Evolutionary conservation across 2,113 vertebrate species (phyloP).

Genomic region (Patagioenas fasciata): DNA sequence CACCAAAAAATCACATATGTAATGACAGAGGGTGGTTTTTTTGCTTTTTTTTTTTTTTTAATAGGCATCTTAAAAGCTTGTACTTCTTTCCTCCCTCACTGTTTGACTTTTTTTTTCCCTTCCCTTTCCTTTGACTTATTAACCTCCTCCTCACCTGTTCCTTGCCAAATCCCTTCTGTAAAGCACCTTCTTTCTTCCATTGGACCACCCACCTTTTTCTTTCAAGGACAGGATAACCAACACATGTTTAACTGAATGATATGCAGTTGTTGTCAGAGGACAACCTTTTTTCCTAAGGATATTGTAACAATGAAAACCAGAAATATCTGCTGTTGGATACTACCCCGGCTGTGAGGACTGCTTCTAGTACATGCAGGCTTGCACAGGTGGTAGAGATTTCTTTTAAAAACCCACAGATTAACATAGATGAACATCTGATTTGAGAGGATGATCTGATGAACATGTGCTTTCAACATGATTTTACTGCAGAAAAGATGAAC

Average conservation of each 20-base stretch:
- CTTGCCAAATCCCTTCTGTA: not conserved
- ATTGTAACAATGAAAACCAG: not conserved
- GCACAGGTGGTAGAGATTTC: not conserved
- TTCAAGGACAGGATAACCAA: not conserved
- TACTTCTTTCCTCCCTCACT: not conserved
- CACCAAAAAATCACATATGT: not conserved
- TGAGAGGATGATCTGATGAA: not conserved
- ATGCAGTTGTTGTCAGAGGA: not conserved
- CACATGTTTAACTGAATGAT: not conserved
- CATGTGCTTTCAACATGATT: not conserved
- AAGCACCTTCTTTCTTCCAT: not conserved
- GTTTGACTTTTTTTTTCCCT: not conserved
- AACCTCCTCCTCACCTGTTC: not conserved
- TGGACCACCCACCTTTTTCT: not conserved
- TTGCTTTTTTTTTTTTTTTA: not conserved
- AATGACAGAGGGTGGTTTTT: fast-evolving
- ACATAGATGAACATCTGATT: not conserved
- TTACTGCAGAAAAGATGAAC: not conserved
- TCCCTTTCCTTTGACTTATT: not conserved
- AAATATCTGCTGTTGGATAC: not conserved
- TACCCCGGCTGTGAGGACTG: not conserved
- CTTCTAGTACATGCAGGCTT: not conserved
- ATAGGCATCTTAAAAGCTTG: not conserved
- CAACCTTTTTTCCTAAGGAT: not conserved
- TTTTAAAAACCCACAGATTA: not conserved